These are phyloP conservation scores for Tenthredo amoena DNA, from an alignment of 2,888 invertebrate genomes.

Conservation along the genomic window DNA sequence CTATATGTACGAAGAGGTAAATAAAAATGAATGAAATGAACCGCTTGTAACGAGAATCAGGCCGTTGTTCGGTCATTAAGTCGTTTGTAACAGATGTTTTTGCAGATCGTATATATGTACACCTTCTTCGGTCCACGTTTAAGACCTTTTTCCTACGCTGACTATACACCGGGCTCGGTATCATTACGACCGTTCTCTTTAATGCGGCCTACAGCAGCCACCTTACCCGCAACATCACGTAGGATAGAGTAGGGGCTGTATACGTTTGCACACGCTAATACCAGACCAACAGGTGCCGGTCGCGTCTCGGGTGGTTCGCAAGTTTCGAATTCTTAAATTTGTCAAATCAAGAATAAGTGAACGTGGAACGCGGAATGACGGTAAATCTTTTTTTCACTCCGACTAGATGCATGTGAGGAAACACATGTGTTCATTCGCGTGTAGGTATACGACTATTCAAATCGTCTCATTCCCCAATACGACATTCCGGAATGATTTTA, in stretches of 20 bases:
- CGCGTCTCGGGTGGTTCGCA: neutral
- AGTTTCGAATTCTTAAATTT: conserved; percentile 3
- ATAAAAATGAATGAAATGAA: conserved; percentile 50
- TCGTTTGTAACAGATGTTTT: conserved; percentile 50
- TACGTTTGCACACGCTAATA: neutral
- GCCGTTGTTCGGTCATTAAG: conserved; percentile 50
- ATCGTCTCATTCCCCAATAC: neutral
- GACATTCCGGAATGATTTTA: conserved; percentile 37
- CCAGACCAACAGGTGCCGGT: conserved; percentile 27
- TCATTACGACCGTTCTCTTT: conserved; percentile 43
- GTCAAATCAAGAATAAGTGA: neutral
- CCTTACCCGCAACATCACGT: conserved; percentile 28
- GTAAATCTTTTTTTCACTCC: neutral
- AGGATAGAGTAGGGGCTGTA: neutral
- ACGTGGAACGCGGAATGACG: neutral
- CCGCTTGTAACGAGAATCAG: conserved; percentile 52
- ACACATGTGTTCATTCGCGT: neutral
- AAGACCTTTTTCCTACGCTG: conserved; percentile 40
- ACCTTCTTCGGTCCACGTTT: conserved; percentile 28
- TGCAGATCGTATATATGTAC: conserved; percentile 46
- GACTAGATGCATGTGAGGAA: neutral
- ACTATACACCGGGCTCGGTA: conserved; percentile 6
- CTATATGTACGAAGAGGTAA: neutral
- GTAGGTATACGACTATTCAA: neutral
- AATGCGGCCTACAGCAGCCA: conserved; percentile 47